Base-by-base conservation (phyloP, 2,888 invertebrate species). In the Argyresthia goedartella region DNA sequence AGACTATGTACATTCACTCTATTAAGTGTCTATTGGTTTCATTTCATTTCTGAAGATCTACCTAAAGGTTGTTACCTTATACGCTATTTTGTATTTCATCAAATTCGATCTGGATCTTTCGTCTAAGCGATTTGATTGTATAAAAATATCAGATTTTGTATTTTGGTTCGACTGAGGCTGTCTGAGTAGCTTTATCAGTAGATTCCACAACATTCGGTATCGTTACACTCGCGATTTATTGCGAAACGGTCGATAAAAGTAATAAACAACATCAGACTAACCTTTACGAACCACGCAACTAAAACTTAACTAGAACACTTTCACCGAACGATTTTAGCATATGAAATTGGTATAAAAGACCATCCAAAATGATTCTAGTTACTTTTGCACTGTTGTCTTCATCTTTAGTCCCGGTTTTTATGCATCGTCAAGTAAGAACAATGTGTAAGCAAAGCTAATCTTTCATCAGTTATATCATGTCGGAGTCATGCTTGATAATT, bases 401-500 rank as follows among this genome's bases (percentile, higher is more conserved):
- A 25, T 25, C 25, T 25, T 25, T 6, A 25, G 25, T 25, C 25
- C 25, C 11, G 11, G 6, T 6, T 13, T 41, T 13, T 41, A 10
- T 41, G 41, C 41, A 41, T 13, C 13, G 41, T 13, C 13, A 47
- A 47, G 34, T 33, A 47, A 47, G 34, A n/a, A 47, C 47, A 47
- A 13, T n/a, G 13, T 11, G 34, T 13, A 10, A 13, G 11, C 41
- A n/a, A 4, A 25, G 25, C 25, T 25, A 25, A 25, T 25, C 25
- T 25, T 25, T 25, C 25, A 47, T 47, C 47, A 47, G 16, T 11
- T 16, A 16, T 16, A 47, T 47, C 34, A 47, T 47, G 13, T 47
- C 33, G 34, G 47, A 34, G 34, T 47, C 47, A 35, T 47, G 47
- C 47, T 13, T 47, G 33, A n/a, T 47, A n/a, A 33, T 47, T 47